These are phyloP conservation scores for Syncerus caffer DNA, from an alignment of 2,797 vertebrate genomes.

Conservation along the genomic window DNA sequence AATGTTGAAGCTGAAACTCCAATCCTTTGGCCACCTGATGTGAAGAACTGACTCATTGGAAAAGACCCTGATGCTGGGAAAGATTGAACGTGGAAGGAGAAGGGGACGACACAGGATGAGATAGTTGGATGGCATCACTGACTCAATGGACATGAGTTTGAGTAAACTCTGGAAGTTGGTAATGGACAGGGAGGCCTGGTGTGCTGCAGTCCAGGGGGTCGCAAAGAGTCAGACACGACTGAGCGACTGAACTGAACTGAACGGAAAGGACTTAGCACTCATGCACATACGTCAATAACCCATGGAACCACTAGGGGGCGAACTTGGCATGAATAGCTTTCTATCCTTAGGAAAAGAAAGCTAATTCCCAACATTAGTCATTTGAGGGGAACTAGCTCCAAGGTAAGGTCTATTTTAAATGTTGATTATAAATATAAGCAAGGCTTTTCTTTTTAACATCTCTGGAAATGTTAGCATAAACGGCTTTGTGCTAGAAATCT, in stretches of 20 bases:
- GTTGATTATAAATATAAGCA: neutral
- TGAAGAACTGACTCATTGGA: neutral
- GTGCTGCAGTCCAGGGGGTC: neutral
- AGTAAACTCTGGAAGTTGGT: neutral
- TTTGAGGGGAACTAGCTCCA: neutral
- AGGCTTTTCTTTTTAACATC: neutral
- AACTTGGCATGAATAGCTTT: neutral
- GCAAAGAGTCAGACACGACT: neutral
- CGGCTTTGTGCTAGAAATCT: neutral
- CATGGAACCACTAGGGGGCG: conserved; percentile 48
- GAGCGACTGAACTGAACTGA: neutral
- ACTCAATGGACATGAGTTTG: neutral
- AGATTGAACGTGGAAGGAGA: accelerated
- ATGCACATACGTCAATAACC: neutral
- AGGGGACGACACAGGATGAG: neutral
- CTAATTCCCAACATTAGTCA: neutral
- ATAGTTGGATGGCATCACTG: neutral
- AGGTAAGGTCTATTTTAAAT: neutral
- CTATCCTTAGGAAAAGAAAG: neutral
- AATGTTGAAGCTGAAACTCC: neutral
- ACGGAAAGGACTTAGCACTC: neutral
- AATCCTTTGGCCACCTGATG: neutral
- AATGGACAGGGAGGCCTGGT: neutral
- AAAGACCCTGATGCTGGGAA: neutral
- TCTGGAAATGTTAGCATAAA: neutral